Evolutionary conservation across 2,797 vertebrate species (phyloP).

Genomic region (Enteromius viviparus): DNA sequence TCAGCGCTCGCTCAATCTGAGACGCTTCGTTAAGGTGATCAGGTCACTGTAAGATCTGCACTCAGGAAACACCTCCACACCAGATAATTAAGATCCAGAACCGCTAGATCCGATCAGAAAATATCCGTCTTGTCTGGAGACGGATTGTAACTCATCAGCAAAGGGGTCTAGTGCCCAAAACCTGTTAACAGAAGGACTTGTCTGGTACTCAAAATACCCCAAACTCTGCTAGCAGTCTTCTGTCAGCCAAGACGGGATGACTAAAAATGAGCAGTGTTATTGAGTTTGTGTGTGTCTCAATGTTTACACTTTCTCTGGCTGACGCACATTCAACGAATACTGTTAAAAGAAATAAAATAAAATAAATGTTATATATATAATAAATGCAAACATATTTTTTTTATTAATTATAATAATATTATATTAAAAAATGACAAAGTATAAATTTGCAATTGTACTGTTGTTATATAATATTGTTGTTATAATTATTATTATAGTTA

Average conservation of each 20-base stretch:
- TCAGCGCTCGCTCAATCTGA: constrained; percentile 72
- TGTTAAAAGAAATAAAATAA: no score
- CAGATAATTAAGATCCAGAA: background rate
- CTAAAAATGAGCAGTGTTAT: no score
- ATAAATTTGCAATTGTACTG: no score
- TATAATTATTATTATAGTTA: no score
- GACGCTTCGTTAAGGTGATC: constrained; percentile 72
- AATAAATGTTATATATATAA: no score
- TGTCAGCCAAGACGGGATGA: background rate
- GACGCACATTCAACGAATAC: background rate
- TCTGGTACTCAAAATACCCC: no score
- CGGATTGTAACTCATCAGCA: no score
- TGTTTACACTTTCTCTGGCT: background rate
- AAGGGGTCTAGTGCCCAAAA: background rate
- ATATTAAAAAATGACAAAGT: no score
- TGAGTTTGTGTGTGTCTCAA: no score
- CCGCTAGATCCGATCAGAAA: background rate
- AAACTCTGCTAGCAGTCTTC: background rate
- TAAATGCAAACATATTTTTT: no score
- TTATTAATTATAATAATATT: no score
- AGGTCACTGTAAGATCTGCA: constrained; percentile 62
- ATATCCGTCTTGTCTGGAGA: background rate
- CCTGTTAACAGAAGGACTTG: background rate
- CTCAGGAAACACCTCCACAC: constrained; percentile 67
- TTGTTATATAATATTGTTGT: no score